Percentiles rank a stretch among this genome's conserved stretches.
phyloP scores from a whole-genome alignment of 2,797 vertebrate species.

The Bovichtus variegatus region DNA sequence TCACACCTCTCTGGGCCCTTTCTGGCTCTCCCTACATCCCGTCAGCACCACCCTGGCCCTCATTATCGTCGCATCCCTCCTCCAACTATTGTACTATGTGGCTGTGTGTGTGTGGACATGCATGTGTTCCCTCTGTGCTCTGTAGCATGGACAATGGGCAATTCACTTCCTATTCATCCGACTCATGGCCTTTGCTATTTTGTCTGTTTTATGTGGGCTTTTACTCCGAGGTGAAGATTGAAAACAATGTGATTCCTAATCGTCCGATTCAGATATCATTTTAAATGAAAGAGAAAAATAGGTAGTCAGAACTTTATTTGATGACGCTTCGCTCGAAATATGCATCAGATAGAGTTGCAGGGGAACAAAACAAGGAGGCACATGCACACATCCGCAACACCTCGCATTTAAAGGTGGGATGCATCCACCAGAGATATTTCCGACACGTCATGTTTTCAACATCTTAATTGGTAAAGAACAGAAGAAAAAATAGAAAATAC shows the following conservation, averaged over 20 bases:
- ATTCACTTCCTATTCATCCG: conserved; percentile 8
- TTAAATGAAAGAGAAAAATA: conserved; percentile 37
- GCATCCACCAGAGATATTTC: conserved; percentile 37
- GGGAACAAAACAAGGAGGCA: conserved; percentile 34
- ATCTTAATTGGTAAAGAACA: conserved; percentile 74
- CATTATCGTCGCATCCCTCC: conserved; percentile 72
- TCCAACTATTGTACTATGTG: conserved; percentile 25
- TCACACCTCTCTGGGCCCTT: conserved; percentile 79
- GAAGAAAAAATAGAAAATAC: conserved; percentile 26
- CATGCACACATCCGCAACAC: conserved; percentile 1
- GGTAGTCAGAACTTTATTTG: conserved; percentile 44
- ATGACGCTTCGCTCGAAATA: conserved; percentile 40
- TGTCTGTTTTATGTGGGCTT: conserved; percentile 16
- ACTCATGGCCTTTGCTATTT: conserved; percentile 22
- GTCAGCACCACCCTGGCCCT: conserved; percentile 73
- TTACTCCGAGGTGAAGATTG: conserved; percentile 3
- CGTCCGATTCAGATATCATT: conserved; percentile 20
- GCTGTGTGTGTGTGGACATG: conserved; percentile 32
- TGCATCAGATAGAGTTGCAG: conserved; percentile 15
- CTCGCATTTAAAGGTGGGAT: conserved; percentile 11
- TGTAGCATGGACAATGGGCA: neutral
- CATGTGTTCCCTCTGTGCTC: conserved; percentile 25
- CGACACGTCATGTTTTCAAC: conserved; percentile 48
- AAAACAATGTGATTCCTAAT: conserved; percentile 23
- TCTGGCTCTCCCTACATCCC: conserved; percentile 64